Evolutionary conservation across 2,797 vertebrate species (phyloP).

Genomic region (Chelmon rostratus): DNA sequence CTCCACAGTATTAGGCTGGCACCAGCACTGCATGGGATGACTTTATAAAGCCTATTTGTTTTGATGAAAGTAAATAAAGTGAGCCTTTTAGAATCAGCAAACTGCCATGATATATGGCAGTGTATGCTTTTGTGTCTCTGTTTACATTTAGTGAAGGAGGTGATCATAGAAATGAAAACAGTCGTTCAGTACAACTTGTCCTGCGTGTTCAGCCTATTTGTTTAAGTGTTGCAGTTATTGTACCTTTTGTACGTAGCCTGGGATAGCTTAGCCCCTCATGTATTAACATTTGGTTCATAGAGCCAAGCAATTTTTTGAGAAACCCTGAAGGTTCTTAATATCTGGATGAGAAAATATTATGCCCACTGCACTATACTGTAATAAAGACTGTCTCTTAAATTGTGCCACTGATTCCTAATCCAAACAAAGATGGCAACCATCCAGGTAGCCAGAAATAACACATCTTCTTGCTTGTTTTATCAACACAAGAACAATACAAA

Average conservation of each 20-base stretch:
- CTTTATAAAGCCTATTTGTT: constrained; percentile 47
- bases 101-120: constrained; percentile 12
- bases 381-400: not conserved
- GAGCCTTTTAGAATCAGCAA: constrained; percentile 24
- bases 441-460: not conserved
- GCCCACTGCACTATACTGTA: no score
- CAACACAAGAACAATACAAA: not conserved
- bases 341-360: not conserved
- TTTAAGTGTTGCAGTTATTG: not conserved
- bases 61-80: constrained; percentile 52
- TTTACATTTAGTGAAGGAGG: constrained; percentile 23
- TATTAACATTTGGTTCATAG: not conserved
- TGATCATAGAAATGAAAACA: not conserved
- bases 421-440: not conserved
- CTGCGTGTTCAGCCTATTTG: not conserved
- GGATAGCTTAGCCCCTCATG: not conserved
- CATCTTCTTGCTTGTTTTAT: not conserved
- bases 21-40: constrained; percentile 40
- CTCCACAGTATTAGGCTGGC: constrained; percentile 35
- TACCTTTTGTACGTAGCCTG: not conserved
- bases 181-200: constrained; percentile 3
- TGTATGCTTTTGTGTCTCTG: constrained; percentile 28
- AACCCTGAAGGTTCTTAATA: not conserved
- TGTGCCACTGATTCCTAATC: not conserved
- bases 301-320: not conserved